Base-by-base conservation (phyloP, 1,140 invertebrate species). In the Cotesia glomerata region DNA sequence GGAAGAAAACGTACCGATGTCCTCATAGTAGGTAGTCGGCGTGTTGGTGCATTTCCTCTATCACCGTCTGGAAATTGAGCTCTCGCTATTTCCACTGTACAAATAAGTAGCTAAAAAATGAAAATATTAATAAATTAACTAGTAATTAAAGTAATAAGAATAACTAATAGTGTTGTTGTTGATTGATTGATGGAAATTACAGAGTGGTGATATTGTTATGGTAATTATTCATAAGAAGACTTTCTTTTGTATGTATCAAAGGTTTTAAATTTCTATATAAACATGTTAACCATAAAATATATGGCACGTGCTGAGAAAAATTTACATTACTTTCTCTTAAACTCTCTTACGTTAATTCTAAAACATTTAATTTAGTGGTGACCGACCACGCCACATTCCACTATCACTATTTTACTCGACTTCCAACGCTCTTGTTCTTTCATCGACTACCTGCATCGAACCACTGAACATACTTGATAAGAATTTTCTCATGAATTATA, bases 91-190 rank as follows among this genome's bases (percentile, higher is more conserved):
- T 72, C 78, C 35, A 71, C 67, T 49, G 72, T 39, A 73, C 79
- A 80, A 35, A 75, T 74, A 75, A 84, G 71, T n/a, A 84, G 58
- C 83, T 83, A 76, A 77, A 75, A 71, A 71, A 59, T 68, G 62
- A 36, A 72, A 36, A 72, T 61, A 73, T 71, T 34, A 71, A 69
- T 39, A 54, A 68, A 58, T 67, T 66, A 64, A 64, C 59, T 13
- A 58, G 69, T 58, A 61, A 52, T 72, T 69, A 26, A 26, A 0
- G 26, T 26, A 26, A 26, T 26, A 2, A 26, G 26, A 26, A 26
- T 26, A 26, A 26, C 26, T 26, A 26, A 26, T 26, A 26, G 26
- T 26, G 26, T 26, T 26, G 26, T 26, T 26, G 3, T n/a, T n/a
- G n/a, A n/a, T n/a, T n/a, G 39, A 45, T 45, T 45, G 5, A 45